A percentile compares a stretch with the other conserved stretches of the same genome.
Conservation (phyloP, 1,140 invertebrate species). For the Nylanderia fulva region DNA sequence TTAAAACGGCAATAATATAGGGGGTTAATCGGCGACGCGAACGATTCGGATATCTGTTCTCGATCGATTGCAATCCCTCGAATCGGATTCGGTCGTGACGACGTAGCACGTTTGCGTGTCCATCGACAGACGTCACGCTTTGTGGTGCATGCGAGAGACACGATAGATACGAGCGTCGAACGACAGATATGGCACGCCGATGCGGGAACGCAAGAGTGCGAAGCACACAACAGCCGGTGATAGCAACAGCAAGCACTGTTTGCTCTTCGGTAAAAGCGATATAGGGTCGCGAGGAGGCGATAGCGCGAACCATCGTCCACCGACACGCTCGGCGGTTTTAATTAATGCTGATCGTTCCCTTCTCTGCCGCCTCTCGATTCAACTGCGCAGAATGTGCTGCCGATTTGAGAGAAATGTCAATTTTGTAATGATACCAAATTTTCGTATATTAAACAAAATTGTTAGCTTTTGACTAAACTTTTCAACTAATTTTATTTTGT, state of each 20-base stretch:
- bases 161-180: constrained; percentile 28
- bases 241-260: constrained; percentile 24
- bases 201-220: constrained; percentile 10
- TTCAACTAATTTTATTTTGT: too few relatives aligned
- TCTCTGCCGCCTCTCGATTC: background rate
- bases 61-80: background rate
- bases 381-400: background rate
- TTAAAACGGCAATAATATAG: background rate
- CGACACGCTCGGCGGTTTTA: constrained; percentile 33
- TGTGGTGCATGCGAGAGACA: background rate
- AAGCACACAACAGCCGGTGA: constrained; percentile 39
- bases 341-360: constrained; percentile 17
- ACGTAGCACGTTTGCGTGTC: constrained; percentile 2
- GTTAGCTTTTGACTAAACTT: too few relatives aligned
- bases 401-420: background rate
- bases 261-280: constrained; percentile 29
- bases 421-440: background rate
- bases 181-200: constrained; percentile 40
- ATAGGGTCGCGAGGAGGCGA: constrained; percentile 5
- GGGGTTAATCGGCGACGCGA: background rate
- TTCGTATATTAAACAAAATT: too few relatives aligned
- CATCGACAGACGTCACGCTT: constrained; percentile 24
- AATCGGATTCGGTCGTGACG: background rate
- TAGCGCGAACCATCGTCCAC: background rate
- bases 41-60: background rate